A percentile compares a stretch with the other conserved stretches of the same genome.
Evolutionary conservation across 2,113 vertebrate genomes (phyloP).

Genomic region (Miniopterus natalensis): DNA sequence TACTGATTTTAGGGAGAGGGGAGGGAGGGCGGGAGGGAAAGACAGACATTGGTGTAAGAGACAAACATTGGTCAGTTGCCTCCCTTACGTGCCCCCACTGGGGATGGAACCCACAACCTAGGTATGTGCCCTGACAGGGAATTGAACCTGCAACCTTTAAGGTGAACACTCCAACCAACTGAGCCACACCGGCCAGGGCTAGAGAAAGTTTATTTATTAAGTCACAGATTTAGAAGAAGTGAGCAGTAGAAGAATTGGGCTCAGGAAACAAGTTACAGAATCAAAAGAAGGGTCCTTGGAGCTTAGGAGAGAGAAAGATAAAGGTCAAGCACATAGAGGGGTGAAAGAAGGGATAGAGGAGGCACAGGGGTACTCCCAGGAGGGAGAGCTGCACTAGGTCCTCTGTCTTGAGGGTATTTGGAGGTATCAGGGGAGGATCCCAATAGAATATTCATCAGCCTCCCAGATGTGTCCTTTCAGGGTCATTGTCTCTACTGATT

Average conservation of each 20-base stretch:
- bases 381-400: background rate
- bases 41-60: background rate
- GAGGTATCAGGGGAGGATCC: background rate
- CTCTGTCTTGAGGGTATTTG: background rate
- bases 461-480: background rate
- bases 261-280: background rate
- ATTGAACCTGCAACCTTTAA: background rate
- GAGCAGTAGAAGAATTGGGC: background rate
- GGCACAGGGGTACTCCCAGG: background rate
- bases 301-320: background rate
- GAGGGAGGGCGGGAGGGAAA: background rate
- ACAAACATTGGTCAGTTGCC: background rate
- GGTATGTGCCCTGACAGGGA: background rate
- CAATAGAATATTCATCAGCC: background rate
- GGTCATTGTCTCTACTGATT: background rate
- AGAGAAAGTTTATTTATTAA: background rate
- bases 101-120: background rate
- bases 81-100: background rate
- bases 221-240: background rate
- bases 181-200: background rate
- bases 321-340: background rate
- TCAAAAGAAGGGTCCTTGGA: background rate
- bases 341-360: too few species aligned
- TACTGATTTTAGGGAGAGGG: too few species aligned
- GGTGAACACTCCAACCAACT: background rate